Evolutionary conservation across 35 echinoderm and acorn worm genomes (phyloP), one percentile per base, ranked within the genome.

Genomic region (Acanthaster planci): DNA sequence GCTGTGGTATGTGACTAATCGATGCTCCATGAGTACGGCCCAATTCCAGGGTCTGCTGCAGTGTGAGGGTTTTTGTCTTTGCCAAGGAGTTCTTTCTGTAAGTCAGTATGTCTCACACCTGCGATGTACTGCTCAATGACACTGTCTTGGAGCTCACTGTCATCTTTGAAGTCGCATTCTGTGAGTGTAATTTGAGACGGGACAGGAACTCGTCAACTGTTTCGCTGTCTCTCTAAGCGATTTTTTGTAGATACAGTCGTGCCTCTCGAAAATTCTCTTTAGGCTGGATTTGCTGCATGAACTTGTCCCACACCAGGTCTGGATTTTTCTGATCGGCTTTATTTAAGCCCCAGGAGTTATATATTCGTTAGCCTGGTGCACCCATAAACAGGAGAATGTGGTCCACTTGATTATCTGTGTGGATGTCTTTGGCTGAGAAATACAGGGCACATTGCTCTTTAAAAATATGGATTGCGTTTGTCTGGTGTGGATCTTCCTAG

Each of bases 11-110:
- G 52, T 54, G 52, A 19, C 19, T 54, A 19, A 54, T 54, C 52
- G 52, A 54, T 8, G 52, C 52, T 39, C 38, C 29, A 78, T 37
- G 39, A 34, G 76, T 78, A 34, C 15, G 31, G 19, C 76, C 16
- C 7, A 78, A 37, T 5, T 78, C 76, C 29, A 78, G 2, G 31
- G 39, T 78, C 17, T 78, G 76, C 2, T 26, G 31, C 21, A 78
- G 0, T 31, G 35, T 78, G 38, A 78, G 76, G 5, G 76, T 37
- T 39, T 78, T 92, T 50, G 23, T 86, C 84, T 17, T 81, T 81
- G 2, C 6, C 76, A 14, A 92, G 76, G 17, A 85, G 53, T 29
- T 42, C 42, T 54, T 87, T 84, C 80, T 92, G 90, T 5, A 92
- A 52, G 29, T 92, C 56, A n/a, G 77, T 60, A 32, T 80, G 38